A percentile compares a stretch with the other conserved stretches of the same genome.
phyloP scores from a whole-genome alignment of 2,113 vertebrate species.

The Brachirus orientalis region DNA sequence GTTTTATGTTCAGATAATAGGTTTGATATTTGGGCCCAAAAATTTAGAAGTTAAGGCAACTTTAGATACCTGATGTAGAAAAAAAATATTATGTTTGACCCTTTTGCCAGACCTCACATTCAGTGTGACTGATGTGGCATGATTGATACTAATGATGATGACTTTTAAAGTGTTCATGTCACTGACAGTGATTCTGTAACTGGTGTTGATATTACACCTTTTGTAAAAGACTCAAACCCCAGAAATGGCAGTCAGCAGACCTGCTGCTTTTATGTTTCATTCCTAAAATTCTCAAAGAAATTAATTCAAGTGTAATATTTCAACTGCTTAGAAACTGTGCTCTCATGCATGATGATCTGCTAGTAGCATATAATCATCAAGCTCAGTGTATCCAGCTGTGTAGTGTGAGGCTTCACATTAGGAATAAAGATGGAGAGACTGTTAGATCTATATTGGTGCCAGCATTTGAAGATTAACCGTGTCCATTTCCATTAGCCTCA shows the following conservation, averaged over 20 bases:
- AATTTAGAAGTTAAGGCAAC: too few relatives aligned
- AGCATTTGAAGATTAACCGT: slow-evolving; percentile 65
- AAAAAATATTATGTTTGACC: neutral
- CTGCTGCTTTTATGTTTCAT: slow-evolving; percentile 36
- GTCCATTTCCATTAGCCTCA: slow-evolving; percentile 69
- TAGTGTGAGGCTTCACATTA: slow-evolving; percentile 9
- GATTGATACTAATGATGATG: slow-evolving; percentile 34
- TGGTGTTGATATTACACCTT: slow-evolving; percentile 14
- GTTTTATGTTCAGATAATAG: too few relatives aligned
- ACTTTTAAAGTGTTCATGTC: slow-evolving; percentile 33
- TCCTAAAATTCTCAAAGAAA: slow-evolving; percentile 22
- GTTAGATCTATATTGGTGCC: slow-evolving; percentile 54
- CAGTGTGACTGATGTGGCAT: slow-evolving; percentile 2
- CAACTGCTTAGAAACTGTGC: slow-evolving; percentile 41
- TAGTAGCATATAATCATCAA: slow-evolving; percentile 26
- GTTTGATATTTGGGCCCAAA: too few relatives aligned
- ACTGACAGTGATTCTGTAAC: slow-evolving; percentile 3
- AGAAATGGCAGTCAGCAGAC: slow-evolving; percentile 45
- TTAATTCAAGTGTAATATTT: slow-evolving; percentile 57
- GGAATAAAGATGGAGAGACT: slow-evolving; percentile 21
- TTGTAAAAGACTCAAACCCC: slow-evolving; percentile 8
- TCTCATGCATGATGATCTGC: slow-evolving; percentile 35
- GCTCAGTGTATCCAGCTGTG: slow-evolving; percentile 32
- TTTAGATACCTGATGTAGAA: too few relatives aligned
- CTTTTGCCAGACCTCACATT: neutral